A percentile compares a stretch with the other conserved stretches of the same genome.
phyloP scores from a whole-genome alignment of 2,888 invertebrate species.

The Caenorhabditis parvicauda region DNA sequence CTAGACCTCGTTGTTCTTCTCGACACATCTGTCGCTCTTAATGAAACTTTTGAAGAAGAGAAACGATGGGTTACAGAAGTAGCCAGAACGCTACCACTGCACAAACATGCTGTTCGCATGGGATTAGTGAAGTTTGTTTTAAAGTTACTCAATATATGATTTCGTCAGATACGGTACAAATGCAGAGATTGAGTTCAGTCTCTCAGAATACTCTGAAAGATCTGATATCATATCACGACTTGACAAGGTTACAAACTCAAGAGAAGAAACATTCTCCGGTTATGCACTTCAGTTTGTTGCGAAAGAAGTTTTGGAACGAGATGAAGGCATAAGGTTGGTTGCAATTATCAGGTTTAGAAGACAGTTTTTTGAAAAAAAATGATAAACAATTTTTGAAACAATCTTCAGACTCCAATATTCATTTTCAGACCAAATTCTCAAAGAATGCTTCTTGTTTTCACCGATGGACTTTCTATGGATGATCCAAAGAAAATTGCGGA shows the following conservation, averaged over 20 bases:
- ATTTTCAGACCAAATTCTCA: conserved; percentile 26
- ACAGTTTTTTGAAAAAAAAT: too few species aligned
- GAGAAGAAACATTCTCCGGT: conserved; percentile 38
- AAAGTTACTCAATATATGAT: background rate
- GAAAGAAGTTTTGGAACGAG: conserved; percentile 34
- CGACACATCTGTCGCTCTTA: conserved; percentile 57
- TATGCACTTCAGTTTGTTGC: conserved; percentile 29
- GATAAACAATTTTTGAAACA: too few species aligned
- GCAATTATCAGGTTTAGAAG: too few species aligned
- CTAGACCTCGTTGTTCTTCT: conserved; percentile 59
- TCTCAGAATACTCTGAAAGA: conserved; percentile 46
- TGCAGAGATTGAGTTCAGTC: conserved; percentile 53
- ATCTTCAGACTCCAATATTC: too few species aligned
- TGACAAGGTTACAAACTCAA: conserved; percentile 16
- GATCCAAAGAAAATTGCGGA: conserved; percentile 51
- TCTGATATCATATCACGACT: conserved; percentile 30
- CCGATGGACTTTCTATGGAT: conserved; percentile 59
- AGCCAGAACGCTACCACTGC: conserved; percentile 35
- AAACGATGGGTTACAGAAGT: conserved; percentile 33
- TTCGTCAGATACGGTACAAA: conserved; percentile 42
- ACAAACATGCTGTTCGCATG: conserved; percentile 62
- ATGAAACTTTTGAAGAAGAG: conserved; percentile 46
- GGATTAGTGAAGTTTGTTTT: conserved; percentile 46
- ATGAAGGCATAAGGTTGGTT: conserved; percentile 40
- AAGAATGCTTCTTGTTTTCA: conserved; percentile 54